A percentile compares a stretch with the other conserved stretches of the same genome.
Evolutionary conservation across 2,888 invertebrate species (phyloP).

Genomic region (Dasysyrphus tricinctus): DNA sequence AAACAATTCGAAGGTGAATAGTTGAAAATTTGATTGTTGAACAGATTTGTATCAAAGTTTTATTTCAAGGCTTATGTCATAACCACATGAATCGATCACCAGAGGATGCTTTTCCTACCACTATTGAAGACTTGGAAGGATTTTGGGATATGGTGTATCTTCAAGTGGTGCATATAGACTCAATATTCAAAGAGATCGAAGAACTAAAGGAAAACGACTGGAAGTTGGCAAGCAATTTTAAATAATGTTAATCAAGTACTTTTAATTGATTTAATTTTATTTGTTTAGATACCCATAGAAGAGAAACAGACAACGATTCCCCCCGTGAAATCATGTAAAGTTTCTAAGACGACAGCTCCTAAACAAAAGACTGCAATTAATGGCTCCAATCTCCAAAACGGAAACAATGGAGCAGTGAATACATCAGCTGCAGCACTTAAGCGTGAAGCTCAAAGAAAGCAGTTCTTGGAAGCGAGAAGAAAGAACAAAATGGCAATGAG

Average conservation of each 20-base stretch:
- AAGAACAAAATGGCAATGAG: conserved; percentile 81
- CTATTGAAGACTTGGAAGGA: conserved; percentile 94
- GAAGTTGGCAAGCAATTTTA: conserved; percentile 84
- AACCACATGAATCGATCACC: conserved; percentile 87
- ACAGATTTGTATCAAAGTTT: conserved; percentile 1
- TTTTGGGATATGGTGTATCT: conserved; percentile 99
- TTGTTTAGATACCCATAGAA: conserved; percentile 76
- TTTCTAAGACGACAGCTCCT: conserved; percentile 76
- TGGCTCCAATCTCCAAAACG: conserved; percentile 63
- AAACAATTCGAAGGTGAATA: conserved; percentile 93
- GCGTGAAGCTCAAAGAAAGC: conserved; percentile 90
- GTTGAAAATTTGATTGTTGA: neutral
- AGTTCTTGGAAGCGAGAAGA: conserved; percentile 88
- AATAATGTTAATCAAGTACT: neutral
- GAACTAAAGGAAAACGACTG: conserved; percentile 87
- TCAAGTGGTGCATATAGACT: conserved; percentile 94
- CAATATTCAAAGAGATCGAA: conserved; percentile 89
- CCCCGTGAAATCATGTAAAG: conserved; percentile 77
- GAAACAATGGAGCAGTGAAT: conserved; percentile 76
- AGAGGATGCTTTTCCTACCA: conserved; percentile 94
- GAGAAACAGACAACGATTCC: conserved; percentile 72
- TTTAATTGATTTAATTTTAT: neutral
- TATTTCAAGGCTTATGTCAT: conserved; percentile 86
- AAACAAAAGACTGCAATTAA: conserved; percentile 49
- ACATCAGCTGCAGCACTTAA: conserved; percentile 84